Conservation (phyloP, 2,888 invertebrate species). For the Drosophila buzzatii region DNA sequence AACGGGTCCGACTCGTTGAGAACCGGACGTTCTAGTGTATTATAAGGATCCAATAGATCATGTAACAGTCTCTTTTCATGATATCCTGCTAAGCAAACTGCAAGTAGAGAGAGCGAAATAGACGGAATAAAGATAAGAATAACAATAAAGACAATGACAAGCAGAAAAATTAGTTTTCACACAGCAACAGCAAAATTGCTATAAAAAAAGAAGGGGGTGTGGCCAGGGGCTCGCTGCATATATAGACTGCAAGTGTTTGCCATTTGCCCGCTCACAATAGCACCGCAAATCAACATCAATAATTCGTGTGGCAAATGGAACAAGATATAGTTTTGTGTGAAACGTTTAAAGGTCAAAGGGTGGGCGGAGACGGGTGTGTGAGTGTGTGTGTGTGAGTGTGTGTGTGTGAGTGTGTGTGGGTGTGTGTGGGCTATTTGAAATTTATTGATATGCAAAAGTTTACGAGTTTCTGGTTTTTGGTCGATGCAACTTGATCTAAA, state of each 20-base stretch:
- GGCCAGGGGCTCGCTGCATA: neutral
- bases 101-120: slow-evolving; percentile 57
- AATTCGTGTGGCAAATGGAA: slow-evolving; percentile 61
- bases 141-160: slow-evolving; percentile 21
- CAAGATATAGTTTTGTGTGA: slow-evolving; percentile 16
- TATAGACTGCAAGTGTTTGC: slow-evolving; percentile 48
- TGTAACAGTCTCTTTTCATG: slow-evolving; percentile 97
- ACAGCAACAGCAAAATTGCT: slow-evolving; percentile 22
- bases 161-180: slow-evolving; percentile 34
- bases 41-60: slow-evolving; percentile 96
- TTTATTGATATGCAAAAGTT: slow-evolving; percentile 82
- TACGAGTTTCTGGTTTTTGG: slow-evolving; percentile 65
- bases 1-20: slow-evolving; percentile 98
- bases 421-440: slow-evolving; percentile 39
- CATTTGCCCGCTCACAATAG: slow-evolving; percentile 57
- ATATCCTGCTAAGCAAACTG: slow-evolving; percentile 89
- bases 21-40: slow-evolving; percentile 97
- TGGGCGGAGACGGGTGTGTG: neutral
- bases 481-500: slow-evolving; percentile 47
- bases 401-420: neutral
- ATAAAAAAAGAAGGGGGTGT: neutral
- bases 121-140: slow-evolving; percentile 16
- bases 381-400: neutral
- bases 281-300: slow-evolving; percentile 80
- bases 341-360: neutral